These are phyloP conservation scores for Gallinago undulata DNA, from an alignment of 2,113 vertebrate genomes.

Conservation along the genomic window DNA sequence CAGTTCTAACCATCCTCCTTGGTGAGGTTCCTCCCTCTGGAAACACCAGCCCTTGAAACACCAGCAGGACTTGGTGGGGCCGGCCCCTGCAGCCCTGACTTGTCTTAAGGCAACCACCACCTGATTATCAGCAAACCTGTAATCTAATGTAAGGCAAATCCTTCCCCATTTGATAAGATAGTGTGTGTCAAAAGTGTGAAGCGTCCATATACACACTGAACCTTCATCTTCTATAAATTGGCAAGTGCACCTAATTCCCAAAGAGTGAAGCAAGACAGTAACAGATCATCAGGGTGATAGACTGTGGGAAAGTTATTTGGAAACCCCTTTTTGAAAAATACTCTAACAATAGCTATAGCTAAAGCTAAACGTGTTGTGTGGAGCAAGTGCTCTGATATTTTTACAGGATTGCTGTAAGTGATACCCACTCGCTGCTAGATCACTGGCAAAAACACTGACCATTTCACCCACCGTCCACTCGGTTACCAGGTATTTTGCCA, in stretches of 20 bases:
- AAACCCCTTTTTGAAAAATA: neutral
- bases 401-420: neutral
- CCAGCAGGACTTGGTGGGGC: neutral
- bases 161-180: neutral
- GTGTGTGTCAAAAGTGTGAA: neutral
- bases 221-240: neutral
- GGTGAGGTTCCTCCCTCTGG: neutral
- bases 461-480: neutral
- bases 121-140: neutral
- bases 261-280: neutral
- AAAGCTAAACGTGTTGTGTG: neutral
- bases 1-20: neutral
- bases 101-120: neutral
- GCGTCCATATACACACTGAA: neutral
- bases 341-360: neutral
- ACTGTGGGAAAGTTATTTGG: neutral
- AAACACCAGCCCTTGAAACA: neutral
- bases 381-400: neutral
- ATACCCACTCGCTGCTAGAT: neutral
- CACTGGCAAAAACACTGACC: neutral
- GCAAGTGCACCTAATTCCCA: neutral
- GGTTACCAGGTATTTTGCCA: neutral
- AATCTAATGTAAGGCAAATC: neutral
- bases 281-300: neutral
- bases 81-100: neutral